A percentile compares a stretch with the other conserved stretches of the same genome.
Conservation (phyloP, 2,888 invertebrate species). For the Orchesella flavescens region DNA sequence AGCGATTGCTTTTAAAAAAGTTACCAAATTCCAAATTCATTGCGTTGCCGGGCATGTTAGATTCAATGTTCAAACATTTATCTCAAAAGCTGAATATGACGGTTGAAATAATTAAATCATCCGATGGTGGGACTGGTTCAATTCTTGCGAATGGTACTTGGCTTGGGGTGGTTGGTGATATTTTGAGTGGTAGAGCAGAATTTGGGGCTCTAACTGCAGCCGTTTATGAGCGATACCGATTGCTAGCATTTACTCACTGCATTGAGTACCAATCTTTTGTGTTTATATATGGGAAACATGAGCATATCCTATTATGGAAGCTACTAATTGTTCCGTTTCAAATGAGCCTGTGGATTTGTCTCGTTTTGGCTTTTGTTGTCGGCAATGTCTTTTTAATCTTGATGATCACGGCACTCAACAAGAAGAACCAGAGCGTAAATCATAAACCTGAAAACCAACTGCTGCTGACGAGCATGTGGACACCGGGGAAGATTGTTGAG, state of each 20-base stretch:
- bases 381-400: not conserved
- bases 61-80: not conserved
- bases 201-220: conserved; percentile 49
- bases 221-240: conserved; percentile 31
- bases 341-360: not conserved
- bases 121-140: not conserved
- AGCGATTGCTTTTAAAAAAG: not conserved
- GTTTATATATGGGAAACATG: conserved; percentile 54
- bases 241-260: conserved; percentile 45
- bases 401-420: not conserved
- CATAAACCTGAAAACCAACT: not conserved
- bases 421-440: not conserved
- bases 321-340: not conserved
- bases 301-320: conserved; percentile 20
- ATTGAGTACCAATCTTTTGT: conserved; percentile 52
- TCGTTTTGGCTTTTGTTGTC: not conserved
- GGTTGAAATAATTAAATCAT: not conserved
- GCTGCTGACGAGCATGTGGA: not conserved
- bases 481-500: not conserved
- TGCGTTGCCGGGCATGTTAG: conserved; percentile 10
- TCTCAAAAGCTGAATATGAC: not conserved
- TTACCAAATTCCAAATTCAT: conserved; percentile 2
- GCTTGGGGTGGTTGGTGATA: conserved; percentile 59
- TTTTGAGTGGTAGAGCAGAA: conserved; percentile 46
- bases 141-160: conserved; percentile 54